These are phyloP conservation scores for Clistopyga incitator DNA, from an alignment of 2,888 invertebrate species.

Conservation along the genomic window DNA sequence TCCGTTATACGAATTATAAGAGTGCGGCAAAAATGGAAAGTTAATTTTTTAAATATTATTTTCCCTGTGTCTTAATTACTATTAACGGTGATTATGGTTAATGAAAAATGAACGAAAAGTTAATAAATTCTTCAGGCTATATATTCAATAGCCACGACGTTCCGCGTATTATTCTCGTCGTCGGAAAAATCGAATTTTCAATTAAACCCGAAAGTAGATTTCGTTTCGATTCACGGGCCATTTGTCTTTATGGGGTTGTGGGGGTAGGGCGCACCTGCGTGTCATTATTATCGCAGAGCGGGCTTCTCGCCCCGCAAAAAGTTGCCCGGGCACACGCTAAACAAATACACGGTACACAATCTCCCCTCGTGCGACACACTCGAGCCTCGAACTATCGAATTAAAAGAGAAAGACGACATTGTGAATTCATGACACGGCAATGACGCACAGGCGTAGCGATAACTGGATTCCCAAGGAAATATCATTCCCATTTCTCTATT, in stretches of 20 bases:
- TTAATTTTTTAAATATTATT: not conserved
- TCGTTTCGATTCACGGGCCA: conserved; percentile 77
- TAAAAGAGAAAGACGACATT: conserved; percentile 70
- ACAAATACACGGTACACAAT: conserved; percentile 78
- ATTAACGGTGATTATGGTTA: not conserved
- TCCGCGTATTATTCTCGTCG: not conserved
- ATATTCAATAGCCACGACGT: not conserved
- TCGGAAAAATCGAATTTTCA: conserved; percentile 68
- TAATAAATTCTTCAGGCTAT: no score
- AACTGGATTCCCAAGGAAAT: conserved; percentile 18
- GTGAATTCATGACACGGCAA: conserved; percentile 73
- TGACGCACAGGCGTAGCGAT: conserved; percentile 64
- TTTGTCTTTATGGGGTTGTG: conserved; percentile 65
- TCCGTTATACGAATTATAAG: no score
- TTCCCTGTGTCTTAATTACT: not conserved
- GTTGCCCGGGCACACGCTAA: conserved; percentile 72
- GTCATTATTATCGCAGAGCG: conserved; percentile 68
- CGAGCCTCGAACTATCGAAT: conserved; percentile 72
- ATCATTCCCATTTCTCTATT: no score
- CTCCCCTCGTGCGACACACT: conserved; percentile 64
- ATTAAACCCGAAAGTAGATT: conserved; percentile 75
- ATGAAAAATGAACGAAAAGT: not conserved
- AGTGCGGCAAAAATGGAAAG: no score
- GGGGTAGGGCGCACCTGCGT: conserved; percentile 79
- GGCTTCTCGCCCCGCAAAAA: conserved; percentile 61